Evolutionary conservation across 64 coral and sea anemone genomes (phyloP).

Genomic region (Porites lutea): DNA sequence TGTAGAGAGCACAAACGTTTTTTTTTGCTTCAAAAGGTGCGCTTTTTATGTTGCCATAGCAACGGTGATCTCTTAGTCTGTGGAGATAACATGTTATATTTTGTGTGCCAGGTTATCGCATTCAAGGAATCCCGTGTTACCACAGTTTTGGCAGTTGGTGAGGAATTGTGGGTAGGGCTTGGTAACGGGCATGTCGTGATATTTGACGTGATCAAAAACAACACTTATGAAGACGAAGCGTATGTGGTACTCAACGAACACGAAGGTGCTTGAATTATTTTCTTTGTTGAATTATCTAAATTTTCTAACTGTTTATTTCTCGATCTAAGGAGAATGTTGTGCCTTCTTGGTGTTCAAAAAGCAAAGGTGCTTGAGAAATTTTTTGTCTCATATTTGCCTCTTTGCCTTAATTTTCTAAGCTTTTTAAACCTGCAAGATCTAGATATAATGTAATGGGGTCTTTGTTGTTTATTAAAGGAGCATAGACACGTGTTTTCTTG

Average conservation of each 20-base stretch:
- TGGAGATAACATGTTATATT: not conserved
- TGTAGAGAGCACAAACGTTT: no score
- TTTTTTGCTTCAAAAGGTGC: no score
- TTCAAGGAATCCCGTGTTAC: slow-evolving; percentile 87
- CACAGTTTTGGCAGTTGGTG: slow-evolving; percentile 67
- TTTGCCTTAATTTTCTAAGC: no score
- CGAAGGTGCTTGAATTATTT: not conserved
- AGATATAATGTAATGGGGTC: no score
- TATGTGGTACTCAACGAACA: slow-evolving; percentile 18
- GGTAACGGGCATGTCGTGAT: slow-evolving; percentile 94
- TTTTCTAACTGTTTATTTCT: not conserved
- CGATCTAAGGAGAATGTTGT: not conserved
- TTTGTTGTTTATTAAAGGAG: no score
- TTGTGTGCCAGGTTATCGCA: slow-evolving; percentile 70
- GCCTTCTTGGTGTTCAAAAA: no score
- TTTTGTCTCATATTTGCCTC: no score
- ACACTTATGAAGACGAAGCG: slow-evolving; percentile 32
- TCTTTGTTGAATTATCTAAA: not conserved
- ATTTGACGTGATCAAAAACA: slow-evolving; percentile 76
- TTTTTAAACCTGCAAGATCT: no score
- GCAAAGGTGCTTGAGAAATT: no score
- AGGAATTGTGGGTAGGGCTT: slow-evolving; percentile 95
- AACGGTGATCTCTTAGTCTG: no score
- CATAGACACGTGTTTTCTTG: no score
- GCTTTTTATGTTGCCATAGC: no score